A percentile compares a stretch with the other conserved stretches of the same genome.
Conservation (phyloP, 2,888 invertebrate genomes). For the Megamerina dolium region DNA sequence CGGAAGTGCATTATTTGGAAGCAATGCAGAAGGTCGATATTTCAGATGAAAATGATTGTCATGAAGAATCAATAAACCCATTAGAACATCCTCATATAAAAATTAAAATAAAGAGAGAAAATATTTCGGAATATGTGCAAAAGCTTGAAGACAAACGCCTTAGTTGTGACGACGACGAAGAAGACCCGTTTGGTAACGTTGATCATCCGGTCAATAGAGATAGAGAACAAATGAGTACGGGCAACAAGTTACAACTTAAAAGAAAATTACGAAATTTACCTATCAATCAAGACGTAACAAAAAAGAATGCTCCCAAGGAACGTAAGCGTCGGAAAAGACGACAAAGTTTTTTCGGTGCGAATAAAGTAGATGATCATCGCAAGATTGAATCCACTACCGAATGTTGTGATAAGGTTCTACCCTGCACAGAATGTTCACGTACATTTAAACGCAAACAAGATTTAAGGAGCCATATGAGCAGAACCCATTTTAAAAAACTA, state of each 20-base stretch:
- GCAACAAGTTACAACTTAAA: not conserved
- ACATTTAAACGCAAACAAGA: constrained; percentile 15
- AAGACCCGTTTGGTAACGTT: constrained; percentile 16
- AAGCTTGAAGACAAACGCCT: constrained; percentile 1
- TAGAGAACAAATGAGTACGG: no score
- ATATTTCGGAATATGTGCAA: constrained; percentile 3
- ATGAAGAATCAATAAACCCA: not conserved
- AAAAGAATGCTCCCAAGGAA: not conserved
- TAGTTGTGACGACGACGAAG: constrained; percentile 16
- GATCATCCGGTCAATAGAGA: no score
- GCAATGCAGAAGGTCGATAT: constrained; percentile 24
- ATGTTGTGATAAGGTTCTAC: not conserved
- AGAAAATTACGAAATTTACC: no score
- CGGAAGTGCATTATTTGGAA: constrained; percentile 28
- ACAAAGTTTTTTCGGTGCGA: no score
- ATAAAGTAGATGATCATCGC: not conserved
- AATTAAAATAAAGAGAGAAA: constrained; percentile 21
- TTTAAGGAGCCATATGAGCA: constrained; percentile 20
- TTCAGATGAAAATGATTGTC: no score
- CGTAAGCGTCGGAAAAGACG: no score
- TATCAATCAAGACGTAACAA: no score
- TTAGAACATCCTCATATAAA: constrained; percentile 4
- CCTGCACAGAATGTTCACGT: no score
- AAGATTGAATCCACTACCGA: no score
- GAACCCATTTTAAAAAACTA: constrained; percentile 22